These are phyloP conservation scores for Oceanites oceanicus DNA, from an alignment of 2,113 vertebrate genomes.

Conservation along the genomic window DNA sequence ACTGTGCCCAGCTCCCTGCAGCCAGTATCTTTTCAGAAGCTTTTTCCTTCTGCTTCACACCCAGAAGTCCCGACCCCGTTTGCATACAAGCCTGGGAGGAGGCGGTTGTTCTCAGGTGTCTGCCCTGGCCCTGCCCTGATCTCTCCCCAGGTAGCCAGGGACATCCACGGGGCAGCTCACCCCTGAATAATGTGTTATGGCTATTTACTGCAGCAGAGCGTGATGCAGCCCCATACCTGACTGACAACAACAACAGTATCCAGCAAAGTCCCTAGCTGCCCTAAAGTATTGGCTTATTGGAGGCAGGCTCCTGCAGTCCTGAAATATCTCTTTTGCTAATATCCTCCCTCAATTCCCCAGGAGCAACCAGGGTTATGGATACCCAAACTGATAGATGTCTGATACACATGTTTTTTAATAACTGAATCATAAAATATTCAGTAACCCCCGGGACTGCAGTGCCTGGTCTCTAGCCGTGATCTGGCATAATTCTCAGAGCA, in stretches of 20 bases:
- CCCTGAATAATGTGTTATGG: background rate
- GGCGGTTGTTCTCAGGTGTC: background rate
- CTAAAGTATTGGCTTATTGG: background rate
- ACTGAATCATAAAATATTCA: constrained; percentile 55
- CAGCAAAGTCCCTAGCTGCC: background rate
- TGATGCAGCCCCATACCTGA: background rate
- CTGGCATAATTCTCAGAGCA: constrained; percentile 17
- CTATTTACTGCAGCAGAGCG: background rate
- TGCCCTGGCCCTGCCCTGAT: background rate
- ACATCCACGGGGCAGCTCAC: background rate
- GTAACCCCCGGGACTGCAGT: background rate
- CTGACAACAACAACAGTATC: background rate
- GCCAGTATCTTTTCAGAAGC: background rate
- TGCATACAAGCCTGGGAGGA: background rate
- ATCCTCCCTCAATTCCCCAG: background rate
- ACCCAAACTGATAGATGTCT: background rate
- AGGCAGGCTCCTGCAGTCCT: background rate
- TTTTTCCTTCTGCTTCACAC: background rate
- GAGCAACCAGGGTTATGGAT: background rate
- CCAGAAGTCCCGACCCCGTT: rapidly evolving
- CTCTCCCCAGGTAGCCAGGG: background rate
- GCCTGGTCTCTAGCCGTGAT: constrained; percentile 2
- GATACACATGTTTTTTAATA: constrained; percentile 33
- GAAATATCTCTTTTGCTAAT: constrained; percentile 7
- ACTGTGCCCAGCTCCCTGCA: background rate